Evolutionary conservation across 2,113 vertebrate species (phyloP), one percentile per base, ranked within the genome.

Genomic region (Lepus timidus): DNA sequence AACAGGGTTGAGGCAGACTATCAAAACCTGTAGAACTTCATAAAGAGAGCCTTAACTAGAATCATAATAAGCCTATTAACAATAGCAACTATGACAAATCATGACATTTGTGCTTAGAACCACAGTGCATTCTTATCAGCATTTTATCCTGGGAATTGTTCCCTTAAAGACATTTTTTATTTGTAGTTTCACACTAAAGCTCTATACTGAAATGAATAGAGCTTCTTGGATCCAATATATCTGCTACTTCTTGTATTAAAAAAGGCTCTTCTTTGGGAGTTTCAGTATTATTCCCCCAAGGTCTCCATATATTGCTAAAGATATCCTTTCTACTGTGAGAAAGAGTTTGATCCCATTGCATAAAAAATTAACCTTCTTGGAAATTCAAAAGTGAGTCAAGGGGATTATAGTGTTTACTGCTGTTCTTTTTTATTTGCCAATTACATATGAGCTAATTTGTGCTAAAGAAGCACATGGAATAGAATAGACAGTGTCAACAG

Each of bases 311-410:
- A 44, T 71, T 70, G 25, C 10, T 76, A 64, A 92, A 84, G 9
- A 33, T 80, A 73, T 74, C 16, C 85, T 39, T 91, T 94, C 67
- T 65, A 61, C 55, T 78, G 1, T 91, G 52, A 81, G 52, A 87
- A 84, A 31, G 22, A 31, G 22, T 65, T 88, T 88, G 68, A 91
- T 23, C 11, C 0, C 25, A 68, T 55, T 68, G 52, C 9, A 55
- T 73, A 13, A 51, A 71, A 88, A 83, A 39, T 31, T 58, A 90
- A 87, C 6, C 33, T 65, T 65, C 39, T 44, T 92, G 31, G 82
- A 90, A 87, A 84, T 81, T 73, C 22, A 71, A 84, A 75, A 80
- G 62, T 65, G 23, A 90, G 65, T 55, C 49, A 78, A 27, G 33
- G 88, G 10, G 33, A 79, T 13, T 85, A 79, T 10, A 23, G 12